Percentiles rank a stretch among this genome's conserved stretches.
Evolutionary conservation across 35 echinoderm and acorn worm genomes (phyloP).

Genomic region (Diadema setosum): DNA sequence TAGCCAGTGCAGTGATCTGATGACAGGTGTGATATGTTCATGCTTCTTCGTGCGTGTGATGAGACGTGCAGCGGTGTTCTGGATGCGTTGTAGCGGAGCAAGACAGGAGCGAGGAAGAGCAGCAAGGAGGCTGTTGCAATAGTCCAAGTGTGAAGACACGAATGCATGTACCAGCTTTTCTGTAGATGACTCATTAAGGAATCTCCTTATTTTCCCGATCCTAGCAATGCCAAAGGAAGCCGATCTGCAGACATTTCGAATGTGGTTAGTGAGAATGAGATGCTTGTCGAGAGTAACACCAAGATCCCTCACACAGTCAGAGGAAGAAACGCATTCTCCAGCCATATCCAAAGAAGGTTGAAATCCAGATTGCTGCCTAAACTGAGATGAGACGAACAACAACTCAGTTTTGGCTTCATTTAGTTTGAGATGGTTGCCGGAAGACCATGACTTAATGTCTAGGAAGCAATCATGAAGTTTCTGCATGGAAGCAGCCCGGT

Average conservation of each 20-base stretch:
- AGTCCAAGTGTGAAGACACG: background rate
- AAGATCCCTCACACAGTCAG: background rate
- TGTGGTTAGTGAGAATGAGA: background rate
- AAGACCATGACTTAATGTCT: background rate
- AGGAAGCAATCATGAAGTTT: background rate
- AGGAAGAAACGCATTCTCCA: background rate
- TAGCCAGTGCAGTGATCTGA: too few relatives aligned
- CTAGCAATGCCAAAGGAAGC: background rate
- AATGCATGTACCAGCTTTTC: too few relatives aligned
- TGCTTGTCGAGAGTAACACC: background rate
- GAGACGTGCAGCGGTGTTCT: background rate
- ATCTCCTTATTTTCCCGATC: background rate
- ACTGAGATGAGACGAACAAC: background rate
- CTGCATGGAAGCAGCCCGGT: background rate
- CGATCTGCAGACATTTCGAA: background rate
- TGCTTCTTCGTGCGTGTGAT: background rate
- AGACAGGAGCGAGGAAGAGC: background rate
- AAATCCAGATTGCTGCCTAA: background rate
- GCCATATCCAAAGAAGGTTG: background rate
- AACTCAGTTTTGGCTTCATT: constrained; percentile 26
- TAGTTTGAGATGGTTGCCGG: background rate
- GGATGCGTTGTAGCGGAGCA: background rate
- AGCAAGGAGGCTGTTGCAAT: background rate
- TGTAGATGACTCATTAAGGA: background rate
- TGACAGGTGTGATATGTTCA: too few relatives aligned